Conservation (phyloP, 2,113 vertebrate genomes). For the Aegotheles bennettii region DNA sequence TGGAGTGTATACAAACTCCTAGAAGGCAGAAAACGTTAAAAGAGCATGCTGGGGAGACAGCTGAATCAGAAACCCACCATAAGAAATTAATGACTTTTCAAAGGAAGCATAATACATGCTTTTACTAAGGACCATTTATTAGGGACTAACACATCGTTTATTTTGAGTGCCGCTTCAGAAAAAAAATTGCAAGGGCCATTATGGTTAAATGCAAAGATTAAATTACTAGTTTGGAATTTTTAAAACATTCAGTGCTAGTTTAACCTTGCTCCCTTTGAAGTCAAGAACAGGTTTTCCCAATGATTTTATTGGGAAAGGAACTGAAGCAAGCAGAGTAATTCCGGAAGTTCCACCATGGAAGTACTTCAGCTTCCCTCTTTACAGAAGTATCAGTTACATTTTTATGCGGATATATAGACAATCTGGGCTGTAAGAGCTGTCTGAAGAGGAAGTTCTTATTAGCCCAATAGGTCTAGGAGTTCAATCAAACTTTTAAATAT, state of each 20-base stretch:
- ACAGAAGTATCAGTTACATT: neutral
- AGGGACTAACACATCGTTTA: constrained; percentile 51
- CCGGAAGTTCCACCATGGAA: neutral
- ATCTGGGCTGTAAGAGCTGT: neutral
- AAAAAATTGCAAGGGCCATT: neutral
- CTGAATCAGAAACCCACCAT: neutral
- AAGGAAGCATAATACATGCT: neutral
- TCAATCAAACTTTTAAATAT: neutral
- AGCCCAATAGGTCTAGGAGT: neutral
- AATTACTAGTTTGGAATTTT: constrained; percentile 42
- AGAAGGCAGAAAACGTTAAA: neutral
- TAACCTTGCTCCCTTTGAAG: constrained; percentile 25
- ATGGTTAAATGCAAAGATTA: constrained; percentile 1
- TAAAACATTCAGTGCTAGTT: constrained; percentile 19
- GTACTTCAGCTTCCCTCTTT: neutral
- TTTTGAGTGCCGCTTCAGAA: constrained; percentile 28
- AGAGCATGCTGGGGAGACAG: neutral
- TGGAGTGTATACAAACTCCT: neutral
- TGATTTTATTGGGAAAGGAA: constrained; percentile 12
- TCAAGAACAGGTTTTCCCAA: constrained; percentile 1
- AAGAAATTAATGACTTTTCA: constrained; percentile 30
- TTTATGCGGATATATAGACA: neutral
- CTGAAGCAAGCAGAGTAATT: neutral
- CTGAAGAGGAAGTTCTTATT: neutral
- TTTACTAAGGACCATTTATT: constrained; percentile 40